phyloP scores from a whole-genome alignment of 2,113 vertebrate species.

The Stercorarius parasiticus region DNA sequence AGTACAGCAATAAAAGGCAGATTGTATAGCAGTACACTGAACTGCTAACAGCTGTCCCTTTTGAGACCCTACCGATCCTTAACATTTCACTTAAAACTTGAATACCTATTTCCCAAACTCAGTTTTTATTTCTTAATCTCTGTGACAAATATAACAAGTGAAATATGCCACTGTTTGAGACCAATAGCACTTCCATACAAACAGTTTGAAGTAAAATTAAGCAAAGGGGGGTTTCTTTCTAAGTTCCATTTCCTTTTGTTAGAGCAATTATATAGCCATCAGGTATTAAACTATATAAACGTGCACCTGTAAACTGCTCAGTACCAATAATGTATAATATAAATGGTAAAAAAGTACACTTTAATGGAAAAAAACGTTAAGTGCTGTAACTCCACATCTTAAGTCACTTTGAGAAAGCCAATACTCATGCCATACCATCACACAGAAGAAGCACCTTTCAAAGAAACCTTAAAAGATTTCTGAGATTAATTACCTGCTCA shows the following conservation, averaged over 20 bases:
- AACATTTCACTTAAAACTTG: conserved; percentile 23
- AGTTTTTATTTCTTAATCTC: conserved; percentile 52
- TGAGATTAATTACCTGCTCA: conserved; percentile 83
- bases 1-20: conserved; percentile 16
- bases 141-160: conserved; percentile 45
- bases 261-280: background rate
- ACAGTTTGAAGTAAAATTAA: background rate
- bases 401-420: background rate
- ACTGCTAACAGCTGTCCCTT: conserved; percentile 27
- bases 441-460: background rate
- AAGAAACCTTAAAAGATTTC: background rate
- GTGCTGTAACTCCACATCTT: background rate
- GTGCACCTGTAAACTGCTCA: background rate
- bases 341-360: background rate
- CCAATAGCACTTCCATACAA: background rate
- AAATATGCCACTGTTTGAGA: background rate
- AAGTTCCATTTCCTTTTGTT: background rate
- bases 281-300: background rate
- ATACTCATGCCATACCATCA: background rate
- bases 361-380: background rate
- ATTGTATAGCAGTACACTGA: background rate
- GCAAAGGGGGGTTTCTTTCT: background rate
- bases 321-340: background rate
- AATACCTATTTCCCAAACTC: conserved; percentile 29
- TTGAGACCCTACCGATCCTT: background rate